Base-by-base conservation (phyloP, 2,797 vertebrate species). In the Acestrorhynchus altus region DNA sequence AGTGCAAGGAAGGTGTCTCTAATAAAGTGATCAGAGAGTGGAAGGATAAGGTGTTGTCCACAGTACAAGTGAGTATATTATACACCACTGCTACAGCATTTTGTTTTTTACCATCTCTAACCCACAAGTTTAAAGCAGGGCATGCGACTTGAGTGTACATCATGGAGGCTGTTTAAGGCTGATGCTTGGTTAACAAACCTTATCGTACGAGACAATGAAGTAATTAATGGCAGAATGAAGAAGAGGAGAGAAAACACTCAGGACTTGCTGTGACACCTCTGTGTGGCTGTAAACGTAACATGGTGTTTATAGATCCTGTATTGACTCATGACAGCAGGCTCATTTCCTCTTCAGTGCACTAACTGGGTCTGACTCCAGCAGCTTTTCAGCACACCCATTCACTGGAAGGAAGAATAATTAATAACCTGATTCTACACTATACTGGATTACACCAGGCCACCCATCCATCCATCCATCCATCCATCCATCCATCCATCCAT, bases 141-240 rank as follows among this genome's bases (percentile, higher is more conserved):
- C 47, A n/a, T n/a, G 16, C 7, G n/a, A 20, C 49, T 52, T n/a
- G 2, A 4, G 20, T 4, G 18, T 20, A 7, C 4, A 65, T 78
- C 68, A 64, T 22, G 39, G 6, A 0, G 6, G 60, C 49, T 78
- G 61, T 72, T 78, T 56, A 65, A 64, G 44, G 35, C 67, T 47
- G 39, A 68, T 68, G 52, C 74, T 68, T 69, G 74, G 42, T 60
- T 69, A 76, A 68, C 65, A 24, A 76, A 76, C 74, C 74, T 51
- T 65, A 59, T 65, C 76, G 40, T 8, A 56, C 12, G 47, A 51
- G 61, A 46, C 67, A 54, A 61, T 71, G 76, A 77, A 57, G 76
- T 69, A 78, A 78, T 78, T 78, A 78, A 72, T 65, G 13, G 59
- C n/a, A 24, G 39, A 63, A 61, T 49, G 46, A 52, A 15, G 44